Evolutionary conservation across 53 echinoderm and acorn worm genomes (phyloP).

Genomic region (Stichopus horrens): DNA sequence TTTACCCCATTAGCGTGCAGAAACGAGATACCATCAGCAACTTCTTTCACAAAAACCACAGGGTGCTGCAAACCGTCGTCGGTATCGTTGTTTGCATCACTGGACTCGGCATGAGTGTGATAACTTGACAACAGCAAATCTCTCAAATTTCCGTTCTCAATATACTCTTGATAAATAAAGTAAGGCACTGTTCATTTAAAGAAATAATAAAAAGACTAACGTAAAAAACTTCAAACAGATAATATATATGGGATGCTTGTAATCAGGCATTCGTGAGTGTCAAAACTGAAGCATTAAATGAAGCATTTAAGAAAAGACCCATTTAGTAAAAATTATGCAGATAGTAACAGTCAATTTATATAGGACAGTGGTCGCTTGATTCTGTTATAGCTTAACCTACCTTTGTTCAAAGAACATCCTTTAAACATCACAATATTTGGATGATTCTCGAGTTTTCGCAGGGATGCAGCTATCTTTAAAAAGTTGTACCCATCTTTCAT

Average conservation of each 20-base stretch:
- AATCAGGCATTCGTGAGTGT: too few species aligned
- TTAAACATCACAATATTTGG: background rate
- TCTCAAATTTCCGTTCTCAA: background rate
- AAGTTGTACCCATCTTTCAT: constrained; percentile 30
- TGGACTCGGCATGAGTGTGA: background rate
- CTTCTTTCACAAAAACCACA: background rate
- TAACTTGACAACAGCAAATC: background rate
- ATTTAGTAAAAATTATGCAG: too few species aligned
- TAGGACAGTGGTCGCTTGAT: too few species aligned
- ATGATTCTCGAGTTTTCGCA: background rate
- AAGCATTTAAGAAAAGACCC: too few species aligned
- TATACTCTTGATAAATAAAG: constrained; percentile 18
- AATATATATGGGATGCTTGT: too few species aligned
- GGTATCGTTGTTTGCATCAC: background rate
- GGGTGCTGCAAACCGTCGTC: background rate
- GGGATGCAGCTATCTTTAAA: background rate
- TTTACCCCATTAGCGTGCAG: background rate
- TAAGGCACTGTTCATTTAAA: background rate
- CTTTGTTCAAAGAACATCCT: constrained; percentile 3
- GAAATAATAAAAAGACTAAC: background rate
- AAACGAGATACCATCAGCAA: constrained; percentile 13
- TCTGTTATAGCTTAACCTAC: background rate
- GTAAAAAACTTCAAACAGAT: background rate
- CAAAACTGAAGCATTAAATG: too few species aligned
- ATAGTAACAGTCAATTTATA: too few species aligned